phyloP scores from a whole-genome alignment of 35 echinoderm and acorn worm species.

The Diadema setosum region DNA sequence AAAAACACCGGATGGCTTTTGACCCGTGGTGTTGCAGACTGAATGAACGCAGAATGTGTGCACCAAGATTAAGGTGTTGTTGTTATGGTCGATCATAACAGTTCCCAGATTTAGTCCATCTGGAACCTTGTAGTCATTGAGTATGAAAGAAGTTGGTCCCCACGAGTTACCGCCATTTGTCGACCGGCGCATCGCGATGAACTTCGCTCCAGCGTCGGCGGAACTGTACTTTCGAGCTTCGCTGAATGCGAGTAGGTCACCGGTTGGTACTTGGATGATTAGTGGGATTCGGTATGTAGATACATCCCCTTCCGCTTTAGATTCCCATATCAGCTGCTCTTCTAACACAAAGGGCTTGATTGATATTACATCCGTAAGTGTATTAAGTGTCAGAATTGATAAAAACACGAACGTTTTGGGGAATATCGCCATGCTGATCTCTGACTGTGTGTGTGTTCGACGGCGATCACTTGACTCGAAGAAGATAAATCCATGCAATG shows the following conservation, averaged over 20 bases:
- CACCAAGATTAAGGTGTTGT: slow-evolving; percentile 46
- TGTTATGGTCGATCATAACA: slow-evolving; percentile 45
- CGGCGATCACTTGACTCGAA: too few relatives aligned
- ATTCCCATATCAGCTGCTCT: slow-evolving; percentile 54
- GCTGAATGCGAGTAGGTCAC: slow-evolving; percentile 69
- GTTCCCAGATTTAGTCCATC: slow-evolving; percentile 82
- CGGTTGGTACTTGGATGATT: slow-evolving; percentile 45
- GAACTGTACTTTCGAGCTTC: slow-evolving; percentile 59
- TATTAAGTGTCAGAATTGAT: too few relatives aligned
- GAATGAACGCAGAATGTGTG: slow-evolving; percentile 76
- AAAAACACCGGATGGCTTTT: slow-evolving; percentile 36
- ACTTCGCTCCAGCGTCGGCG: slow-evolving; percentile 64
- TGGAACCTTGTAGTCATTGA: slow-evolving; percentile 45
- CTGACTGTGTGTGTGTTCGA: too few relatives aligned
- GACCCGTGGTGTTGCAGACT: slow-evolving; percentile 9
- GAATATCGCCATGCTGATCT: too few relatives aligned
- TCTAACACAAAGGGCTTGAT: slow-evolving; percentile 47
- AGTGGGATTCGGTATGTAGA: slow-evolving; percentile 65
- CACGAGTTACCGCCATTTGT: slow-evolving; percentile 9
- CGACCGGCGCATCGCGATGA: slow-evolving; percentile 59
- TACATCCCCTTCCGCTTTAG: slow-evolving; percentile 23
- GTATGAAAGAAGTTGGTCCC: slow-evolving; percentile 9
- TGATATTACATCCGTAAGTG: background rate
- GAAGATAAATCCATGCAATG: too few relatives aligned
- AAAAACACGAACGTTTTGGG: too few relatives aligned